Evolutionary conservation across 1,140 invertebrate genomes (phyloP).

Genomic region (Macrostomum lignano): DNA sequence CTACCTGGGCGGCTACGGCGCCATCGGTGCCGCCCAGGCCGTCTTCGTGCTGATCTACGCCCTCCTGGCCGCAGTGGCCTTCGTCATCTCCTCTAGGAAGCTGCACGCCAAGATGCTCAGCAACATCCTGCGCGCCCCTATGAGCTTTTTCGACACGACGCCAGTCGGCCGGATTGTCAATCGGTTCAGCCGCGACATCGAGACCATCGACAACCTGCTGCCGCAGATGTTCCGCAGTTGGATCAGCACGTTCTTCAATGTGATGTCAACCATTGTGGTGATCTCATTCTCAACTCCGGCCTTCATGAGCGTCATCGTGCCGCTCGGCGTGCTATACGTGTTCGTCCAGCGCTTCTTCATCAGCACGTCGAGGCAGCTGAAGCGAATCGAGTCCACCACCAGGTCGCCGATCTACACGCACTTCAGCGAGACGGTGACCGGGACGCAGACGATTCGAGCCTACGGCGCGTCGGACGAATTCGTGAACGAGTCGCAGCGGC

Average conservation of each 20-base stretch:
- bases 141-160: slow-evolving; percentile 36
- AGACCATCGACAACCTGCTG: slow-evolving; percentile 64
- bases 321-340: neutral
- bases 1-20: neutral
- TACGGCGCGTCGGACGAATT: slow-evolving; percentile 24
- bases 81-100: too few species aligned
- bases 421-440: slow-evolving; percentile 32
- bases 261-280: neutral
- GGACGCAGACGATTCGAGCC: slow-evolving; percentile 30
- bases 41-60: too few species aligned
- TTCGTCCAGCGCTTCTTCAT: slow-evolving; percentile 28
- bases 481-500: too few species aligned
- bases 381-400: slow-evolving; percentile 30
- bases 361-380: slow-evolving; percentile 31
- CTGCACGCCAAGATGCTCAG: slow-evolving; percentile 18
- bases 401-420: slow-evolving; percentile 32
- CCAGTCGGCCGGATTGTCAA: slow-evolving; percentile 37
- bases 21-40: neutral
- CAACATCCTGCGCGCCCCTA: slow-evolving; percentile 30
- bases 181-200: slow-evolving; percentile 58
- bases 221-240: slow-evolving; percentile 83
- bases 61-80: too few species aligned
- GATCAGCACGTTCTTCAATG: slow-evolving; percentile 48
- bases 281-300: neutral
- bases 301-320: neutral